A percentile compares a stretch with the other conserved stretches of the same genome.
Conservation (phyloP, 2,113 vertebrate genomes). For the Salvelinus sp. region DNA sequence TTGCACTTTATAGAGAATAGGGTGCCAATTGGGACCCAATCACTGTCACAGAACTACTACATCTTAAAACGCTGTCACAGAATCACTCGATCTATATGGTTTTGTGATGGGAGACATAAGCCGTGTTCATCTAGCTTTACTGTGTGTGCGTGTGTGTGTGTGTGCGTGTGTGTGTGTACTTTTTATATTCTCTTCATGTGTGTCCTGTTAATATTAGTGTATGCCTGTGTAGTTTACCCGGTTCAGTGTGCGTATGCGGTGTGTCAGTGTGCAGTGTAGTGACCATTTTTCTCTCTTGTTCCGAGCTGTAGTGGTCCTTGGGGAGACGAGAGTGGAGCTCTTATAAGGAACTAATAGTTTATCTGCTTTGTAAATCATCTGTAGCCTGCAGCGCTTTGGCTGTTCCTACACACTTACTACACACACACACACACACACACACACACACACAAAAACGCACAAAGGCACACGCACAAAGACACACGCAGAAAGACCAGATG, state of each 20-base stretch:
- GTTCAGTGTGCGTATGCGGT: too few relatives aligned
- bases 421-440: not conserved
- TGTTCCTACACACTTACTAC: not conserved
- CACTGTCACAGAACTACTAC: too few relatives aligned
- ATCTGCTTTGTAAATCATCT: not conserved
- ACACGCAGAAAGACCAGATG: not conserved
- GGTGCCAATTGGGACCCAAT: too few relatives aligned
- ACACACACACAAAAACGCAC: too few relatives aligned
- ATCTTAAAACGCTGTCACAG: constrained; percentile 36
- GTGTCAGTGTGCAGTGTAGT: constrained; percentile 33
- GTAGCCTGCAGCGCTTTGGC: too few relatives aligned
- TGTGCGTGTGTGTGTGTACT: constrained; percentile 9
- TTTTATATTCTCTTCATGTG: too few relatives aligned
- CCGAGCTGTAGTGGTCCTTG: constrained; percentile 33
- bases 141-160: too few relatives aligned
- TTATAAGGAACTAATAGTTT: constrained; percentile 9
- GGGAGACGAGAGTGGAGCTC: constrained; percentile 30
- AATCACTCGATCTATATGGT: constrained; percentile 65
- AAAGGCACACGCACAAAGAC: too few relatives aligned
- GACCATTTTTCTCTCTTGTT: constrained; percentile 51
- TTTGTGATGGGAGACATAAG: constrained; percentile 43
- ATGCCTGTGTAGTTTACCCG: too few relatives aligned
- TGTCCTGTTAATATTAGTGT: too few relatives aligned
- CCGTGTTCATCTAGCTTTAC: too few relatives aligned
- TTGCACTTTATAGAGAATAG: too few relatives aligned